These are phyloP conservation scores for Pagetopsis macropterus DNA, from an alignment of 2,797 vertebrate genomes.

Conservation along the genomic window DNA sequence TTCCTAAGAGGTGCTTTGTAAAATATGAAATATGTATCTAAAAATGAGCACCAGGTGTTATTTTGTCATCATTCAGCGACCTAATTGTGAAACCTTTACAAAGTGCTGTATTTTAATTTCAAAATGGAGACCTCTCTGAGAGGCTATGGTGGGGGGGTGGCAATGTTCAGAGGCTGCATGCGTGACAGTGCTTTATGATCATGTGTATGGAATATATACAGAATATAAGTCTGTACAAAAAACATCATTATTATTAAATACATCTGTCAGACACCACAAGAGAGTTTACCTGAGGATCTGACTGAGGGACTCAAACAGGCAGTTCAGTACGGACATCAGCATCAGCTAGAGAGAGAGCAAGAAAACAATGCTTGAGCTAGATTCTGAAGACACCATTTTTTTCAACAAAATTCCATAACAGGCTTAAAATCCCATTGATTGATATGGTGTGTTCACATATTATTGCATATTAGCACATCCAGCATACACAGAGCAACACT, in stretches of 20 bases:
- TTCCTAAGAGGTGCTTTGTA: neutral
- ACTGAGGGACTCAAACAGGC: constrained; percentile 84
- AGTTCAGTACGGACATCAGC: constrained; percentile 86
- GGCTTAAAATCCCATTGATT: neutral
- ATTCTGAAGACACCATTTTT: neutral
- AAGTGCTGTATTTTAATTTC: constrained; percentile 10
- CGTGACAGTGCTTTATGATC: neutral
- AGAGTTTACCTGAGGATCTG: constrained; percentile 82
- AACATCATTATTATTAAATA: too few relatives aligned
- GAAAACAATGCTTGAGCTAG: neutral
- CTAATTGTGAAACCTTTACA: neutral
- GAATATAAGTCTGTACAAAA: neutral
- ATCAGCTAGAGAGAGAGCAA: constrained; percentile 76
- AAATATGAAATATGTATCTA: constrained; percentile 3
- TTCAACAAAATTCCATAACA: neutral
- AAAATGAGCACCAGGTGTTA: neutral
- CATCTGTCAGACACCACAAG: neutral
- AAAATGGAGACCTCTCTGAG: neutral
- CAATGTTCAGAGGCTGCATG: neutral
- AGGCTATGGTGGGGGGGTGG: too few relatives aligned
- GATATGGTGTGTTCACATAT: neutral
- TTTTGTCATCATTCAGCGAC: neutral
- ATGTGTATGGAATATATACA: neutral
- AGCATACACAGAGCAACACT: neutral
- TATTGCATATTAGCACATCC: too few relatives aligned